Percentiles rank a stretch among this genome's conserved stretches.
These are phyloP conservation scores for Luidia sarsii DNA, from an alignment of 53 echinoderm and acorn worm species.

Conservation along the genomic window DNA sequence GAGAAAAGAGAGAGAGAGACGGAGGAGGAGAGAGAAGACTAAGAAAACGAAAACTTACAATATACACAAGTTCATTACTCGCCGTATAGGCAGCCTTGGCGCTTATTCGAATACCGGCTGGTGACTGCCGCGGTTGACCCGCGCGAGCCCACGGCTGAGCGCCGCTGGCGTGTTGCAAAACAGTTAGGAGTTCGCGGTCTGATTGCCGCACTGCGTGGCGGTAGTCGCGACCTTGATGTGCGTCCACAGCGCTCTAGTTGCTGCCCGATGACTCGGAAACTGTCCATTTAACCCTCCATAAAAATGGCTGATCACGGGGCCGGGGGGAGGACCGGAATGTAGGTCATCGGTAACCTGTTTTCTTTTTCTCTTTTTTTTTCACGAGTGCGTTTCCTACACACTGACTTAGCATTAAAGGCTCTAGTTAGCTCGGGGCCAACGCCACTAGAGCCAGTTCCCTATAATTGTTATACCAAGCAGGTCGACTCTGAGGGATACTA, in stretches of 20 bases:
- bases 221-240: slow-evolving; percentile 21
- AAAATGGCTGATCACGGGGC: slow-evolving; percentile 54
- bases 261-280: background rate
- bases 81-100: background rate
- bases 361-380: no score
- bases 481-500: no score
- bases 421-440: no score
- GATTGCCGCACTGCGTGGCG: background rate
- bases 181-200: background rate
- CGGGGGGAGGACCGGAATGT: no score
- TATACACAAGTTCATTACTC: background rate
- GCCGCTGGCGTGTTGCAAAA: slow-evolving; percentile 4
- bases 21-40: background rate
- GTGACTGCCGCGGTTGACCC: background rate
- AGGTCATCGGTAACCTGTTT: no score
- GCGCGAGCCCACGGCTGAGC: background rate
- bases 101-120: slow-evolving; percentile 23
- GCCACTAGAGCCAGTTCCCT: no score
- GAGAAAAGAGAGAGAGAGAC: no score
- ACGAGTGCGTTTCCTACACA: no score
- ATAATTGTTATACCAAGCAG: no score
- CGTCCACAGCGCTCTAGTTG: slow-evolving; percentile 18
- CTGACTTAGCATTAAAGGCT: no score
- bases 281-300: background rate
- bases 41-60: no score